phyloP scores from a whole-genome alignment of 2,113 vertebrate species.

The Ophiodon elongatus region DNA sequence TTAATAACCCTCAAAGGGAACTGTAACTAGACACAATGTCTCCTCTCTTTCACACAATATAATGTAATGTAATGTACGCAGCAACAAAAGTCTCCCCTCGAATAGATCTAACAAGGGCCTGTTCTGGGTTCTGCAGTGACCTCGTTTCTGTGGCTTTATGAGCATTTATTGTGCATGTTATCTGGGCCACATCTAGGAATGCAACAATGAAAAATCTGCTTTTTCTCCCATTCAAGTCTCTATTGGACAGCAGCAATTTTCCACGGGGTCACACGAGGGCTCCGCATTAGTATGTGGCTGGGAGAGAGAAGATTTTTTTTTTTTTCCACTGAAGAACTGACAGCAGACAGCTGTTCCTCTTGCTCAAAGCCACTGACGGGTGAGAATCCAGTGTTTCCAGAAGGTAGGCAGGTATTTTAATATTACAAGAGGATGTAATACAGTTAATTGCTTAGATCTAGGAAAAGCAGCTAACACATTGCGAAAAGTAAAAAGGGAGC shows the following conservation, averaged over 20 bases:
- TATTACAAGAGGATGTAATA: background rate
- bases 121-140: constrained; percentile 55
- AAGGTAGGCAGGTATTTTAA: background rate
- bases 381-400: constrained; percentile 1
- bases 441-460: background rate
- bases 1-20: constrained; percentile 66
- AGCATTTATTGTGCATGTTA: constrained; percentile 19
- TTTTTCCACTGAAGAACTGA: background rate
- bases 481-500: background rate
- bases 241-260: constrained; percentile 11
- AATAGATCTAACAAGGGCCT: background rate
- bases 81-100: background rate
- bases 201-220: background rate
- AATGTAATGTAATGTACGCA: background rate
- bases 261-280: constrained; percentile 43
- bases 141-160: constrained; percentile 61
- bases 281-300: constrained; percentile 5
- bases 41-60: background rate
- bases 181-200: background rate
- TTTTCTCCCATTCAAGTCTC: background rate
- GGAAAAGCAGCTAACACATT: background rate
- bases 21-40: constrained; percentile 11
- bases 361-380: background rate
- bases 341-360: background rate
- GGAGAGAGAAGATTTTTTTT: background rate